These are phyloP conservation scores for Oncorhynchus nerka DNA, from an alignment of 2,113 vertebrate species.

Conservation along the genomic window DNA sequence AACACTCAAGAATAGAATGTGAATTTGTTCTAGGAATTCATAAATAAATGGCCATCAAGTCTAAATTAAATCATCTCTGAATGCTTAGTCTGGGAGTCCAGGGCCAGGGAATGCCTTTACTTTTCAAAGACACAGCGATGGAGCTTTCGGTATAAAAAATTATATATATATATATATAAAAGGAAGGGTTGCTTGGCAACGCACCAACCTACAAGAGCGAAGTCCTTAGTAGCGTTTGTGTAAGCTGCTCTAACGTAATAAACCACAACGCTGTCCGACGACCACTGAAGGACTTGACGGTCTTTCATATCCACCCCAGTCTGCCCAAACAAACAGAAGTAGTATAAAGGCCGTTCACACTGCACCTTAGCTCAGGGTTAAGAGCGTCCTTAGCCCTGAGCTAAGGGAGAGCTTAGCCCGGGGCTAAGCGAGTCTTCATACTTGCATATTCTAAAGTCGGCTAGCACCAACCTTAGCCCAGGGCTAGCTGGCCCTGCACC, in stretches of 20 bases:
- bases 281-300: too few relatives aligned
- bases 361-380: not conserved
- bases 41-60: not conserved
- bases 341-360: not conserved
- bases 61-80: not conserved
- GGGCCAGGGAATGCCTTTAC: conserved; percentile 4
- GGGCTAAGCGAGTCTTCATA: too few relatives aligned
- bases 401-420: too few relatives aligned
- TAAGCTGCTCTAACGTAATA: conserved; percentile 1
- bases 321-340: too few relatives aligned
- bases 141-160: conserved; percentile 22
- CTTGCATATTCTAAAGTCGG: too few relatives aligned
- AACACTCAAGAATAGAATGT: not conserved
- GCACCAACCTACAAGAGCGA: conserved; percentile 15
- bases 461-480: too few relatives aligned
- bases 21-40: not conserved
- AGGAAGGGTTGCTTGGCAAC: conserved; percentile 53
- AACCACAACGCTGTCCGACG: not conserved
- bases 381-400: too few relatives aligned
- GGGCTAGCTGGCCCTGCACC: too few relatives aligned
- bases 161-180: too few relatives aligned
- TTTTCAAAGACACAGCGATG: conserved; percentile 27
- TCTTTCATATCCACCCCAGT: too few relatives aligned
- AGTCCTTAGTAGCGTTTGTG: conserved; percentile 11
- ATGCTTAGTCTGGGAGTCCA: not conserved